A percentile compares a stretch with the other conserved stretches of the same genome.
These are phyloP conservation scores for Alviniconcha marisindica DNA, from an alignment of 1,140 invertebrate species.

Conservation along the genomic window DNA sequence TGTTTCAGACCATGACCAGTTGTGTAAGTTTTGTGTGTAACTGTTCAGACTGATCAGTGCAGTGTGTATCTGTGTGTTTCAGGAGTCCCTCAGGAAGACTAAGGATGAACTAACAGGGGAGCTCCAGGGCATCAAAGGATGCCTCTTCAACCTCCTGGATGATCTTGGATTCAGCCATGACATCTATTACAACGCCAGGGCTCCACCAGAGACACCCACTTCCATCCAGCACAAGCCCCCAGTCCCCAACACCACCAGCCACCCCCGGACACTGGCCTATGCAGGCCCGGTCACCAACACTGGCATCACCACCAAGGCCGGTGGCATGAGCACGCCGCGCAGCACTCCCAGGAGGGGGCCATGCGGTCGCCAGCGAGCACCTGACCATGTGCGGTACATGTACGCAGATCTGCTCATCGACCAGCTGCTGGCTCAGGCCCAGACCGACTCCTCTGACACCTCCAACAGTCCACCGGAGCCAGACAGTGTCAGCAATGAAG, in stretches of 20 bases:
- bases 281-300: not conserved
- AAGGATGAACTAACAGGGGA: constrained; percentile 59
- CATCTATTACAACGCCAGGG: constrained; percentile 40
- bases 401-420: constrained; percentile 47
- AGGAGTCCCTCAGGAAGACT: constrained; percentile 63
- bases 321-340: constrained; percentile 13
- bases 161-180: constrained; percentile 57
- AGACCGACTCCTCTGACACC: constrained; percentile 43
- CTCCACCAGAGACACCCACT: constrained; percentile 47
- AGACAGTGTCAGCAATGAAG: not conserved
- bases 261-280: not conserved
- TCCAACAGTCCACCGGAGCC: constrained; percentile 45
- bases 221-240: constrained; percentile 50
- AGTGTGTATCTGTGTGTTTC: constrained; percentile 35
- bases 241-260: constrained; percentile 14
- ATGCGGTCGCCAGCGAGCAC: not conserved
- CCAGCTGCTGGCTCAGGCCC: constrained; percentile 46
- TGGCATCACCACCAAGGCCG: not conserved
- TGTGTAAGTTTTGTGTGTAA: too few relatives aligned
- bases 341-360: not conserved
- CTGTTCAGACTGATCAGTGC: too few relatives aligned
- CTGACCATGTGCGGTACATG: constrained; percentile 21
- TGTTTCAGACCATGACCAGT: too few relatives aligned
- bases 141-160: constrained; percentile 60
- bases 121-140: constrained; percentile 61